Base-by-base conservation (phyloP, 2,888 invertebrate species). In the Volucella inflata region DNA sequence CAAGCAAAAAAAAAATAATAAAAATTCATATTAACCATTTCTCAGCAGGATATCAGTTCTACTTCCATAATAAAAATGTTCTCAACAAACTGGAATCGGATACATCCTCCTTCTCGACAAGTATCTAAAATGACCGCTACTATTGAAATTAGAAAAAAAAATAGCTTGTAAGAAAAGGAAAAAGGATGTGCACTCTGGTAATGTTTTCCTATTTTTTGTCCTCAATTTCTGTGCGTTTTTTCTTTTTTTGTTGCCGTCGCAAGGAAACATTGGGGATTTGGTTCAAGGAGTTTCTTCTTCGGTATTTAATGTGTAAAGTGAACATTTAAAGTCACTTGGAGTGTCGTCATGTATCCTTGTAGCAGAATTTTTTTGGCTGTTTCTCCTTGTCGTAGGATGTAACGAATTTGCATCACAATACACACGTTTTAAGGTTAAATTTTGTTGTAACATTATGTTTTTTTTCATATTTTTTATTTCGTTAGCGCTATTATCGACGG, bases 361-460 rank as follows among this genome's bases (percentile, higher is more conserved):
- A 51, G 44, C 57, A 76, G 44, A 48, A 72, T 75, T 64, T 75
- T 71, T 64, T 55, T 59, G 59, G 64, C 70, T 72, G 68, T 68
- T 74, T 36, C 40, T 44, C 46, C 62, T 75, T 65, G 55, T 51
- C 50, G 38, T 17, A 16, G 71, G 64, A 80, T 76, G 80, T 79
- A 44, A 57, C 64, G 46, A 77, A 85, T 85, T 85, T 85, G 85
- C 85, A 85, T 85, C 46, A 85, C 85, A 85, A 85, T 85, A 85
- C 76, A 77, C 67, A 77, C 85, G 62, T 85, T 85, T 85, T 85
- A 68, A 81, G 81, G 76, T 65, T 80, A 40, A 75, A 74, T 77
- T 55, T 78, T 74, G 79, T 74, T 74, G 16, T 62, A 40, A 21
- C 9, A 21, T 38, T 14, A 50, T 40, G 17, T 64, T 40, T 53